phyloP scores from a whole-genome alignment of 2,797 vertebrate genomes.

The Gymnoscopelus microlampas region DNA sequence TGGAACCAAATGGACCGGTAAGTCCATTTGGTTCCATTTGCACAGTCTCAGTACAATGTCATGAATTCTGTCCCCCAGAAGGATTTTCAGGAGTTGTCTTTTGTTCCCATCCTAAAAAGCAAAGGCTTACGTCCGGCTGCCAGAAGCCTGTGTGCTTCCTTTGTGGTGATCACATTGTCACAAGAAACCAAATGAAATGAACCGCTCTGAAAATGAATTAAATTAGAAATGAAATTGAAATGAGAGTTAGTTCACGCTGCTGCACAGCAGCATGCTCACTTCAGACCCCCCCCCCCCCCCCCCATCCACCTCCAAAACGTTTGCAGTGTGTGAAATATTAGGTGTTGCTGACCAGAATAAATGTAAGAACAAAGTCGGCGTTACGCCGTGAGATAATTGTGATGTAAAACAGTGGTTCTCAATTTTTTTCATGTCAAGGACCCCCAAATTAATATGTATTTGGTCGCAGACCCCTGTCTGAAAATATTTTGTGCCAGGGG shows the following conservation, averaged over 20 bases:
- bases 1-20: too few species aligned
- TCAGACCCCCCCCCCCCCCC: slow-evolving; percentile 15
- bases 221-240: slow-evolving; percentile 36
- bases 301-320: slow-evolving; percentile 25
- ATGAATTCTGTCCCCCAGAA: slow-evolving; percentile 38
- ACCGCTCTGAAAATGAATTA: slow-evolving; percentile 21
- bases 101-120: slow-evolving; percentile 8
- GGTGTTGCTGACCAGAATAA: slow-evolving; percentile 28
- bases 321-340: slow-evolving; percentile 22
- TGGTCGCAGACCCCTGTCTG: too few species aligned
- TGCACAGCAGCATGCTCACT: slow-evolving; percentile 13
- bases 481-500: too few species aligned
- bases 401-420: too few species aligned
- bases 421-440: too few species aligned
- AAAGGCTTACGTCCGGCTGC: not conserved
- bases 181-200: slow-evolving; percentile 30
- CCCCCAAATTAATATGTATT: too few species aligned
- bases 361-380: slow-evolving; percentile 47
- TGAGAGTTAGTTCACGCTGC: slow-evolving; percentile 32
- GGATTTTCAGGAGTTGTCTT: slow-evolving; percentile 35
- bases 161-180: slow-evolving; percentile 23
- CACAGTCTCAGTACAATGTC: slow-evolving; percentile 21
- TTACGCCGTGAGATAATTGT: slow-evolving; percentile 10
- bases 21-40: too few species aligned
- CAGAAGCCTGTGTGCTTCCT: not conserved